Conservation (phyloP, 2,888 invertebrate species). For the Bellardia pandia region DNA sequence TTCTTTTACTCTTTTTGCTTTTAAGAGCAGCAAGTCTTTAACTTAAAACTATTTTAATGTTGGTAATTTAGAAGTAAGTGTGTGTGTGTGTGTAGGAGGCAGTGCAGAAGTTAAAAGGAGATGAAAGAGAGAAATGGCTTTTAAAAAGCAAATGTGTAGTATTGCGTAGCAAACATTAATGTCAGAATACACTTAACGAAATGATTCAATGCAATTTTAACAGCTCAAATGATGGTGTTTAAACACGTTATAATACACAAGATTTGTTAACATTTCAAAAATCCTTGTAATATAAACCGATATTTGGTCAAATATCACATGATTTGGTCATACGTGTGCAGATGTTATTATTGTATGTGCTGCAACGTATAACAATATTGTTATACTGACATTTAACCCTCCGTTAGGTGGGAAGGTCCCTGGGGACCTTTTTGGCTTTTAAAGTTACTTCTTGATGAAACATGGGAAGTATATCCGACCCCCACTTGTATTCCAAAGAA, state of each 20-base stretch:
- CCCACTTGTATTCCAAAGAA: too few relatives aligned
- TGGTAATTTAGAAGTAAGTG: conserved; percentile 42
- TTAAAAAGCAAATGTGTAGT: conserved; percentile 21
- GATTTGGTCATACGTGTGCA: too few relatives aligned
- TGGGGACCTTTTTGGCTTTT: too few relatives aligned
- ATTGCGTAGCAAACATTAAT: conserved; percentile 22
- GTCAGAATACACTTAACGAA: neutral
- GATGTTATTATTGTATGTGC: too few relatives aligned
- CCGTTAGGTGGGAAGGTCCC: too few relatives aligned
- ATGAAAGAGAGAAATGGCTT: neutral
- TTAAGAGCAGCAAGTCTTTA: conserved; percentile 37
- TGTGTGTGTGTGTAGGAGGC: neutral
- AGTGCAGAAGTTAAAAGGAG: neutral
- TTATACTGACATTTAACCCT: too few relatives aligned
- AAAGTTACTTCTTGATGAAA: too few relatives aligned
- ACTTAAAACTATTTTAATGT: conserved; percentile 69
- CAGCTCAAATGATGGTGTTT: neutral
- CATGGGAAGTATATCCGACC: too few relatives aligned
- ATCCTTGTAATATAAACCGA: too few relatives aligned
- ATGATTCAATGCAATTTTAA: neutral
- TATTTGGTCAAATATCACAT: too few relatives aligned
- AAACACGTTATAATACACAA: neutral
- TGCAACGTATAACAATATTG: too few relatives aligned
- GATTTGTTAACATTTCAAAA: neutral
- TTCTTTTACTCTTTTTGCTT: conserved; percentile 4